These are phyloP conservation scores for Labeo rohita DNA, from an alignment of 2,113 vertebrate species.

Conservation along the genomic window DNA sequence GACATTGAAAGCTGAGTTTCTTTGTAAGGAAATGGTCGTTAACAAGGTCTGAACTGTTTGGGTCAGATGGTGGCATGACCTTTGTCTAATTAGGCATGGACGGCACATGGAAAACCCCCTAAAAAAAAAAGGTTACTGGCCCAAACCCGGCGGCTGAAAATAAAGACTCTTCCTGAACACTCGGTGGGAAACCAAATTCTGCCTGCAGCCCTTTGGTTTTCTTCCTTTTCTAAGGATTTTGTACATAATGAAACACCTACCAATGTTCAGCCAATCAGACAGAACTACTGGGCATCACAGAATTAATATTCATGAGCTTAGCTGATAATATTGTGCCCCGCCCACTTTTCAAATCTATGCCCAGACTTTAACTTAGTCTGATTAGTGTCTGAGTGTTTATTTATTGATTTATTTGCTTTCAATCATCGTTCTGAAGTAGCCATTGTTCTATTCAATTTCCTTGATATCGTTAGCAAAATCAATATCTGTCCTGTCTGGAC, in stretches of 20 bases:
- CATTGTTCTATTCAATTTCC: not conserved
- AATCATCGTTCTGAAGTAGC: not conserved
- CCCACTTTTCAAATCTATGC: not conserved
- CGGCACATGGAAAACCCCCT: not conserved
- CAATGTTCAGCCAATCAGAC: not conserved
- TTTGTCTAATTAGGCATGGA: slow-evolving; percentile 19
- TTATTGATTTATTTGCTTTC: slow-evolving; percentile 14
- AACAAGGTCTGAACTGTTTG: not conserved
- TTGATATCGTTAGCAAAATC: not conserved
- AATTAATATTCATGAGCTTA: not conserved
- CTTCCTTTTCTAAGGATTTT: not conserved
- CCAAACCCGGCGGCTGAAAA: slow-evolving; percentile 1
- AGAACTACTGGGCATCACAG: not conserved
- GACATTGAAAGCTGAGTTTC: not conserved
- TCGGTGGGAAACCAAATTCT: not conserved
- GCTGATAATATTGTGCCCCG: not conserved
- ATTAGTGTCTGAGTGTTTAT: not conserved
- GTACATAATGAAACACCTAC: not conserved
- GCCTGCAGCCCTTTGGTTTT: not conserved
- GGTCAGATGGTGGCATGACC: not conserved
- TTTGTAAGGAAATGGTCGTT: not conserved
- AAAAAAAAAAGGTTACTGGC: not conserved
- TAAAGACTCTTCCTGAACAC: slow-evolving; percentile 10
- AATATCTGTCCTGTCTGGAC: not conserved
- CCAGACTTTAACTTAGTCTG: not conserved